Percentiles rank a stretch among this genome's conserved stretches.
These are phyloP conservation scores for Plestiodon gilberti DNA, from an alignment of 2,113 vertebrate species.

Conservation along the genomic window DNA sequence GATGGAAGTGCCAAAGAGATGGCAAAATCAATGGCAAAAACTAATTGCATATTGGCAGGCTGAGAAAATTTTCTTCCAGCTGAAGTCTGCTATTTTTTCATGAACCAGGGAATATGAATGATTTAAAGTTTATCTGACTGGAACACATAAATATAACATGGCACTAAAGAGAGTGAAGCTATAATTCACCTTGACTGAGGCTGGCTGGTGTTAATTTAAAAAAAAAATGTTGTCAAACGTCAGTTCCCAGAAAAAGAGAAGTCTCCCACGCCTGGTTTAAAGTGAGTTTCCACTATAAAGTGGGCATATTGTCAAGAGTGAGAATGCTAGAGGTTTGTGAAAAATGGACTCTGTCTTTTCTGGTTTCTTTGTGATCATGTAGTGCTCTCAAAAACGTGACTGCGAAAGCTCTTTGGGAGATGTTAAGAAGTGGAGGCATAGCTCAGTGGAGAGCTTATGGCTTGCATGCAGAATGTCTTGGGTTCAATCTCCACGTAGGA, in stretches of 20 bases:
- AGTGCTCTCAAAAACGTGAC: no score
- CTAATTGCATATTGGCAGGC: constrained; percentile 26
- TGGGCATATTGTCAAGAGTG: no score
- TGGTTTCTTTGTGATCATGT: no score
- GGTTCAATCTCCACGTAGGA: no score
- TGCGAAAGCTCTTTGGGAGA: no score
- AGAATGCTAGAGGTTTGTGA: no score
- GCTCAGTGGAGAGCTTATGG: no score
- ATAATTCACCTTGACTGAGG: constrained; percentile 18
- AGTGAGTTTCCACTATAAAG: neutral
- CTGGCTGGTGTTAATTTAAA: neutral
- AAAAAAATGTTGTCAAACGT: constrained; percentile 4
- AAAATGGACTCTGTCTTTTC: no score
- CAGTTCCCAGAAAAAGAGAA: constrained; percentile 32
- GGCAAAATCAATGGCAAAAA: constrained; percentile 46
- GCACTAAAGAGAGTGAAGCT: constrained; percentile 1
- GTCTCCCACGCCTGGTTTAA: constrained; percentile 1
- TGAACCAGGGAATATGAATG: neutral
- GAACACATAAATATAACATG: constrained; percentile 19
- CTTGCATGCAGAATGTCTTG: no score
- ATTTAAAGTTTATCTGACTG: neutral
- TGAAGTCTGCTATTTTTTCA: constrained; percentile 13
- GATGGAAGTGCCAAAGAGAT: constrained; percentile 10
- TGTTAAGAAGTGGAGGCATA: no score
- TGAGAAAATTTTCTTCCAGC: neutral